Base-by-base conservation (phyloP, 2,888 invertebrate species). In the Hanleya hanleyi region DNA sequence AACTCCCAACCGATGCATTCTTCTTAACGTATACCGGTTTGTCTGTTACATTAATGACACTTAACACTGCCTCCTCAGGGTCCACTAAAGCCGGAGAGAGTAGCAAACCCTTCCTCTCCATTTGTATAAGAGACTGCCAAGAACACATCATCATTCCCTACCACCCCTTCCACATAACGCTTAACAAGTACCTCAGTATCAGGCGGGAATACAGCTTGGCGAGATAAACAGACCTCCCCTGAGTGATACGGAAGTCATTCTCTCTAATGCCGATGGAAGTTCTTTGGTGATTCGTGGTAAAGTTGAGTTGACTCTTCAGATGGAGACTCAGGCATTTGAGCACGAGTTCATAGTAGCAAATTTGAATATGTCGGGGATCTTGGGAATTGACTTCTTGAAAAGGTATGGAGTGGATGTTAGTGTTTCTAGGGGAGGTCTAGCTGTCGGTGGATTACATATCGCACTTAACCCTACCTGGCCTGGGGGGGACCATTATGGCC, bases 191-290 rank as follows among this genome's bases (percentile, higher is more conserved):
- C 29, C 69, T 66, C 67, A 36, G 71, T 57, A 33, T 70, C 35
- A 0, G 73, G 38, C 29, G 69, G 72, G 47, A 74, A 49, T 29
- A 33, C 41, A 5, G 61, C 41, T 0, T 61, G n/a, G 15, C 37
- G 32, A 9, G 18, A 68, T 75, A 22, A 51, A 7, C 22, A 51
- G 22, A 22, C 51, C 26, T 51, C 41, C 64, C 36, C 71, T 71
- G 6, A 65, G 65, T 57, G 72, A 67, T 36, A 67, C 73, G 15
- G 74, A 41, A 12, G 32, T 62, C 36, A 71, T 70, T 67, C 73
- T 71, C 69, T 57, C 69, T 47, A 76, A 64, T 32, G 71, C 68
- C 26, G 74, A 35, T 32, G 75, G 75, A 61, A 75, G 75, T 66
- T 50, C 70, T 12, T 75, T 76, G 36, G 73, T 61, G 47, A 78